phyloP scores from a whole-genome alignment of 2,113 vertebrate genomes.

The Hystrix cristata region DNA sequence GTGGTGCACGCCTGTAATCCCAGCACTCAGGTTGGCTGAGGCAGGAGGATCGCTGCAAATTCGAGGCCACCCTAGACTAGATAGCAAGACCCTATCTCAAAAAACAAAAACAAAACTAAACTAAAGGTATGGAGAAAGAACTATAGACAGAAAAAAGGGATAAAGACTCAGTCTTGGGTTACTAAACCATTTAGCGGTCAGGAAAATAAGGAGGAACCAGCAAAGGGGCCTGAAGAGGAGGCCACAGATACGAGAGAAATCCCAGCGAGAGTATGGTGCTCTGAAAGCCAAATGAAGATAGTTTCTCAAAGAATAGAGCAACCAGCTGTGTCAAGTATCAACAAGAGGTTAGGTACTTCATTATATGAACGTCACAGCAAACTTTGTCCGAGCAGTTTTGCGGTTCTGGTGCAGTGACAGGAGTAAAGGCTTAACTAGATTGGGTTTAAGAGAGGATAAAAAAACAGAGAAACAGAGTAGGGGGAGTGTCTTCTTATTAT shows the following conservation, averaged over 20 bases:
- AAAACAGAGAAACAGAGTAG: background rate
- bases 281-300: background rate
- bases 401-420: background rate
- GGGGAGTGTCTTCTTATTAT: background rate
- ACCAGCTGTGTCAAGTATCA: background rate
- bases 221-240: background rate
- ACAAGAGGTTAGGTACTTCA: background rate
- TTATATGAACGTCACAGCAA: background rate
- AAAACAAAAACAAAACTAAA: too few relatives aligned
- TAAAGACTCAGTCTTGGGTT: background rate
- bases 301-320: background rate
- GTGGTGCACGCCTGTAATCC: too few relatives aligned
- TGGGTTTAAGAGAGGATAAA: background rate
- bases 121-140: background rate
- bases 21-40: too few relatives aligned
- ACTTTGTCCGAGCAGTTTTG: background rate
- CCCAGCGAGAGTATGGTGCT: background rate
- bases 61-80: too few relatives aligned
- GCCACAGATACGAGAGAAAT: background rate
- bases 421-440: background rate
- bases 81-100: too few relatives aligned
- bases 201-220: background rate
- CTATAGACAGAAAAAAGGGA: background rate
- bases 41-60: too few relatives aligned
- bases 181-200: background rate